A percentile compares a stretch with the other conserved stretches of the same genome.
Conservation (phyloP, 1,140 invertebrate genomes). For the Drosophila gunungcola region DNA sequence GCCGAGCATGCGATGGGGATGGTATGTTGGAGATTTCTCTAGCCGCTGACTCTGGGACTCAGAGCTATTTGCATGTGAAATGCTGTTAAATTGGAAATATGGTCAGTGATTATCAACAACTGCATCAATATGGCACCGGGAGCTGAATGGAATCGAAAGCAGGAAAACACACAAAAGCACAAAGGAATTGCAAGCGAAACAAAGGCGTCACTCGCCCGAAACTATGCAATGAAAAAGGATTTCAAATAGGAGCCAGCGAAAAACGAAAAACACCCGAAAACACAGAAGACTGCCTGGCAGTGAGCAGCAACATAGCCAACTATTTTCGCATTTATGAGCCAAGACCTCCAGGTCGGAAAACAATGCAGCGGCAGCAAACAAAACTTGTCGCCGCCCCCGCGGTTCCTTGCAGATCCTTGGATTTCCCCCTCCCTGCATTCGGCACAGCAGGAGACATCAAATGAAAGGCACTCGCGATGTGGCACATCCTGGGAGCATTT, state of each 20-base stretch:
- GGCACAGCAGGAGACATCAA: constrained; percentile 64
- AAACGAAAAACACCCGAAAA: constrained; percentile 23
- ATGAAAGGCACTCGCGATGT: constrained; percentile 57
- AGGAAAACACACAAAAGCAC: not conserved
- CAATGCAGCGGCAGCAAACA: constrained; percentile 49
- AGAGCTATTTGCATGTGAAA: constrained; percentile 56
- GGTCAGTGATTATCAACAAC: constrained; percentile 56
- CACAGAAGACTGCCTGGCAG: constrained; percentile 18
- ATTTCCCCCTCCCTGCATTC: constrained; percentile 14
- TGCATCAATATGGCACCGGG: constrained; percentile 35
- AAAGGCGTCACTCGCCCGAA: constrained; percentile 39
- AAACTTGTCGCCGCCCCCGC: constrained; percentile 60
- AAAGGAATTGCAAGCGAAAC: constrained; percentile 31
- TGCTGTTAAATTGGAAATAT: constrained; percentile 60
- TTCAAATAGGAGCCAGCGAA: constrained; percentile 30
- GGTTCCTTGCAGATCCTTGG: constrained; percentile 36
- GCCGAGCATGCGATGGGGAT: constrained; percentile 15
- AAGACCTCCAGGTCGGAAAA: constrained; percentile 47
- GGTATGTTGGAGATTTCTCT: not conserved
- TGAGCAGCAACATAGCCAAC: constrained; percentile 63
- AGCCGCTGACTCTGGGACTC: constrained; percentile 3
- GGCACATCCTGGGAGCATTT: constrained; percentile 64
- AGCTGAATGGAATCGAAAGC: constrained; percentile 14
- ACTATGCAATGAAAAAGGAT: constrained; percentile 62
- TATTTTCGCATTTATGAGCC: constrained; percentile 79